Base-by-base conservation (phyloP, 2,797 vertebrate genomes). In the Lutra lutra region DNA sequence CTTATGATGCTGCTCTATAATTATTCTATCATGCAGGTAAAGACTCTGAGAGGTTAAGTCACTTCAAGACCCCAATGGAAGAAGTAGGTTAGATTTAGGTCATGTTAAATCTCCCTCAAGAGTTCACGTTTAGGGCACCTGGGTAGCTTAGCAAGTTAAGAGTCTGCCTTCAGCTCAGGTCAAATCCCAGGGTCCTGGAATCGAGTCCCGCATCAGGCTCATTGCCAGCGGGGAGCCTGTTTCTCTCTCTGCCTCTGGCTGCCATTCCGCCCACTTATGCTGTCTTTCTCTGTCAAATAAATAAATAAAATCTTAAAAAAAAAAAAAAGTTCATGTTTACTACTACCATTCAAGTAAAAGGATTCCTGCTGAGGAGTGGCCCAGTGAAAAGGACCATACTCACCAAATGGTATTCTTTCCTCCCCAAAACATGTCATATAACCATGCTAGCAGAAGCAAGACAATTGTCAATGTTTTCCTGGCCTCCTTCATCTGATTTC, bases 401-500 rank as follows among this genome's bases (percentile, higher is more conserved):
- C 64, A 89, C 27, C 64, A 97, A 85, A 91, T 23, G 15, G 35
- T 46, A 35, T 79, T 95, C 27, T 80, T 97, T 95, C 77, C 38
- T 79, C 3, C 51, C 77, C n/a, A 60, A 93, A 68, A 38, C 21
- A 78, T 20, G 6, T 68, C 93, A 43, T 25, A 64, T 8, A 86
- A 38, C 29, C 66, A 70, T 51, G 27, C 60, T 60, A 66, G 88
- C 38, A 85, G 86, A 95, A 93, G 35, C 56, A 96, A 96, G 70
- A 91, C 38, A 58, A 94, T 82, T 64, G 17, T 82, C 96, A 95
- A 20, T 75, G 84, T 91, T 95, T 97, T 88, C 54, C 83, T 90
- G 88, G n/a, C 72, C 87, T 86, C 60, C 84, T 62, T 80, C 90
- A 94, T 92, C 82, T 96, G 89, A 96, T 96, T 97, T 96, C 94